Evolutionary conservation across 2,113 vertebrate species (phyloP), one percentile per base, ranked within the genome.

Genomic region (Lasiurus borealis): DNA sequence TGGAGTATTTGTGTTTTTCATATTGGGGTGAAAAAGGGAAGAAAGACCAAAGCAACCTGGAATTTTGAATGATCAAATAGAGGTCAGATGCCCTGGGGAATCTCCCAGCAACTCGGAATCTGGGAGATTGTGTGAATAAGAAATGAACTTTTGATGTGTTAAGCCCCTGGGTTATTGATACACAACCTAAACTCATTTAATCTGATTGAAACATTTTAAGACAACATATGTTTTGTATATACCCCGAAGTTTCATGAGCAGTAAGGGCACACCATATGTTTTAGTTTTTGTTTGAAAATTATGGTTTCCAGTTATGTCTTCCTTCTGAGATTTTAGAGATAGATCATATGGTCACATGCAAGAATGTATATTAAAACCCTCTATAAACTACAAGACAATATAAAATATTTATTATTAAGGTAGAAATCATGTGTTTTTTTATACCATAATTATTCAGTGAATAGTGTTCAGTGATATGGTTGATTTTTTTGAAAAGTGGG

Each of bases 401-500:
- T 62, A 52, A 44, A 59, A 59, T 82, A 81, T 48, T 76, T 77
- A 27, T n/a, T 87, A 34, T 44, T 91, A 52, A 77, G 31, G 10
- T 52, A 72, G 16, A 40, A 86, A 68, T 94, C 40, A 46, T 87
- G 11, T 23, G 5, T 36, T 88, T 88, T 16, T 75, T 78, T 88
- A 94, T 25, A 89, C 3, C 3, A 57, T 76, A 18, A 59, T 64
- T 85, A 95, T 66, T 86, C 77, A 34, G 27, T 81, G 46, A 78
- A 80, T 0, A 69, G 27, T 72, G 2, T 71, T 95, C 6, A 29
- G 9, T 72, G 14, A 85, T 88, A 3, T 77, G 46, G 36, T 7
- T 78, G 14, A 50, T 40, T 88, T 73, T 73, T 96, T 91, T 31
- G 80, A 85, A 95, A 93, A 25, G 5, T 12, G 81, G 18, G 13